Conservation (phyloP, 1,140 invertebrate genomes). For the Riptortus pedestris region DNA sequence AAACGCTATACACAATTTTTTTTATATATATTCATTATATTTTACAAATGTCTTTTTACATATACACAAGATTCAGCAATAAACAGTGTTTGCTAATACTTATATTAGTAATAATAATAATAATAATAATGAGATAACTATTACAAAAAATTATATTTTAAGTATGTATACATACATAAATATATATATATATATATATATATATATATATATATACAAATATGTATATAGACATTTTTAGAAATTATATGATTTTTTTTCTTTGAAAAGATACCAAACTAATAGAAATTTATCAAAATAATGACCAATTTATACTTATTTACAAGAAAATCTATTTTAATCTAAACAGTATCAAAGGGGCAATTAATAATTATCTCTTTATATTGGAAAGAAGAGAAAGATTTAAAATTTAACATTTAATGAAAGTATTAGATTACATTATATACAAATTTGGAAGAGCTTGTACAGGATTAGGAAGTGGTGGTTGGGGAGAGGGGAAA, state of each 20-base stretch:
- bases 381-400: not conserved
- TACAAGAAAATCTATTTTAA: not conserved
- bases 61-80: slow-evolving; percentile 1
- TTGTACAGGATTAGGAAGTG: not conserved
- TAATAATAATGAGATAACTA: not conserved
- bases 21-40: too few relatives aligned
- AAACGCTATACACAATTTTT: too few relatives aligned
- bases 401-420: not conserved
- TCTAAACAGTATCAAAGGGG: not conserved
- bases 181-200: not conserved
- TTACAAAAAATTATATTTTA: not conserved
- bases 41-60: not conserved
- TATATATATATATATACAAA: not conserved
- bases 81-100: slow-evolving; percentile 1
- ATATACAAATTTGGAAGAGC: slow-evolving; percentile 3
- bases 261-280: not conserved
- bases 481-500: not conserved
- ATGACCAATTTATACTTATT: not conserved
- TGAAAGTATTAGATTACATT: not conserved
- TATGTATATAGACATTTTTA: not conserved
- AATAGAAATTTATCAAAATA: slow-evolving; percentile 7
- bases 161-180: too few relatives aligned
- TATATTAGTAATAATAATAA: too few relatives aligned
- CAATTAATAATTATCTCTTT: not conserved
- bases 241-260: not conserved